Evolutionary conservation across 2,888 invertebrate genomes (phyloP).

Genomic region (Colletes collaris): DNA sequence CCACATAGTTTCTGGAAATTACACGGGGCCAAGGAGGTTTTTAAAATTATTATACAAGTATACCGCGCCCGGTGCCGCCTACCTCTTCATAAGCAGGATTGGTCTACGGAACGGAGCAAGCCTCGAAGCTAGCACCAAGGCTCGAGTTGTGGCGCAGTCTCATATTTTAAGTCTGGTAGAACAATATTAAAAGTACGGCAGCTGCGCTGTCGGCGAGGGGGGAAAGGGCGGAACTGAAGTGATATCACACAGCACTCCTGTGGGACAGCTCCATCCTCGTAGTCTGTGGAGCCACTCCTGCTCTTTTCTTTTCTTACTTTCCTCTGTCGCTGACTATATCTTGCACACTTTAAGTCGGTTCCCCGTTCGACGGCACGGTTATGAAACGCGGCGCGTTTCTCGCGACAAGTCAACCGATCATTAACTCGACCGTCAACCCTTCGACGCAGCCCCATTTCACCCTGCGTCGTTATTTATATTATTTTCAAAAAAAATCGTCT

Average conservation of each 20-base stretch:
- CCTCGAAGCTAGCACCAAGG: slow-evolving; percentile 62
- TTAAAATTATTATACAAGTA: slow-evolving; percentile 67
- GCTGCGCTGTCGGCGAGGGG: slow-evolving; percentile 66
- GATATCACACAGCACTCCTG: slow-evolving; percentile 67
- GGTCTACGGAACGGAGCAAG: slow-evolving; percentile 58
- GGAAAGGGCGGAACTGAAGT: slow-evolving; percentile 55
- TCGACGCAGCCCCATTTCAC: slow-evolving; percentile 35
- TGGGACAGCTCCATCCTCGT: slow-evolving; percentile 72
- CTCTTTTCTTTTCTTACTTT: slow-evolving; percentile 45
- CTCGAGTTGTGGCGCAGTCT: slow-evolving; percentile 72
- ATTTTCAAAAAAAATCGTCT: slow-evolving; percentile 18
- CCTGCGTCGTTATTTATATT: slow-evolving; percentile 24
- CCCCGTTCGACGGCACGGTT: slow-evolving; percentile 47
- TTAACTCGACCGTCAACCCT: slow-evolving; percentile 39
- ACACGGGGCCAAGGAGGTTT: slow-evolving; percentile 34
- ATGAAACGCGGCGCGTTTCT: slow-evolving; percentile 57
- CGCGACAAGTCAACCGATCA: slow-evolving; percentile 54
- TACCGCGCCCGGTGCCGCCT: slow-evolving; percentile 53
- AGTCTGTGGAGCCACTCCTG: slow-evolving; percentile 60
- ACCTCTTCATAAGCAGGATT: slow-evolving; percentile 64
- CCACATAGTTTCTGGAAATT: slow-evolving; percentile 57
- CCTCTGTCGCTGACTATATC: slow-evolving; percentile 32
- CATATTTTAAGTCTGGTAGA: slow-evolving; percentile 76
- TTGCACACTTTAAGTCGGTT: slow-evolving; percentile 54
- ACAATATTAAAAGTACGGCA: slow-evolving; percentile 79